phyloP scores from a whole-genome alignment of 2,888 invertebrate species.

The Tromatobia lineatoria region DNA sequence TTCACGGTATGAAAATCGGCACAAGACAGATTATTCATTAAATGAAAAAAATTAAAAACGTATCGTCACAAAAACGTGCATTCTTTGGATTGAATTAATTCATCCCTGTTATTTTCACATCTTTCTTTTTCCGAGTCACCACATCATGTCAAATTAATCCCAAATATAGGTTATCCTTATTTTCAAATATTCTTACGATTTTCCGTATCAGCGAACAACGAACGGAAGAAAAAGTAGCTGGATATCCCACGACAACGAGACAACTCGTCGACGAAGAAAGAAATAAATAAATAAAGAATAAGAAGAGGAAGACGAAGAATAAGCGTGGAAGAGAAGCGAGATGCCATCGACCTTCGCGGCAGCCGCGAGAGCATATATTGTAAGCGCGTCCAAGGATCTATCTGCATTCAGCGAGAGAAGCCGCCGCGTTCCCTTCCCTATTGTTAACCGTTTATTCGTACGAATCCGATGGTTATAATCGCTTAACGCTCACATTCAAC shows the following conservation, averaged over 20 bases:
- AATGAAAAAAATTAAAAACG: no score
- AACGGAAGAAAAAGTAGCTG: conserved; percentile 35
- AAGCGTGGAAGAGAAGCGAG: conserved; percentile 55
- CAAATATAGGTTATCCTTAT: no score
- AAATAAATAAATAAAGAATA: conserved; percentile 53
- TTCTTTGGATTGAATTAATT: no score
- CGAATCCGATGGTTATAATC: conserved; percentile 81
- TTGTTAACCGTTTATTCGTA: conserved; percentile 82
- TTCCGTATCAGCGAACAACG: background rate
- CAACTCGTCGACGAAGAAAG: conserved; percentile 38
- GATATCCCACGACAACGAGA: conserved; percentile 41
- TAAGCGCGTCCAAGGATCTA: conserved; percentile 53
- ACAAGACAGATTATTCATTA: no score
- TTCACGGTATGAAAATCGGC: no score
- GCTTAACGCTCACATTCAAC: conserved; percentile 82
- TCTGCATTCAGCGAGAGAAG: conserved; percentile 61
- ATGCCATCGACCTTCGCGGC: conserved; percentile 61
- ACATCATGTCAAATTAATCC: background rate
- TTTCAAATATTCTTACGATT: background rate
- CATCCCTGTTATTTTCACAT: no score
- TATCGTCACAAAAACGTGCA: no score
- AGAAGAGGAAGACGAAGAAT: background rate
- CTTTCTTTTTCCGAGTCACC: no score
- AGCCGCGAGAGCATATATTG: conserved; percentile 46
- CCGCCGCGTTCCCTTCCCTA: conserved; percentile 67